Percentiles rank a stretch among this genome's conserved stretches.
phyloP scores from a whole-genome alignment of 2,113 vertebrate species.

The Holacanthus passer region DNA sequence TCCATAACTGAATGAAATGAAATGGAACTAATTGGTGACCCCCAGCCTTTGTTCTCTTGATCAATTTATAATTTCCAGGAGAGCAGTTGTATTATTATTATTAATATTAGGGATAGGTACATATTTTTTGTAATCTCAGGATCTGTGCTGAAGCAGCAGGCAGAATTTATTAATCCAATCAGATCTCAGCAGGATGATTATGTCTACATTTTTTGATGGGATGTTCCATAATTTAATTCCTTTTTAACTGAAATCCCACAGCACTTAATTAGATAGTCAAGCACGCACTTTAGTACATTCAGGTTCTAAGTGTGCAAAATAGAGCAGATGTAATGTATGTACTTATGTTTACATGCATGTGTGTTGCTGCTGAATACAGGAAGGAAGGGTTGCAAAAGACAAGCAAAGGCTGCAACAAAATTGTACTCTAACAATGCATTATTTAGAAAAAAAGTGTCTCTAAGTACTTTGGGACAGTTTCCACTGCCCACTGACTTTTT shows the following conservation, averaged over 20 bases:
- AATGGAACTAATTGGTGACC: constrained; percentile 56
- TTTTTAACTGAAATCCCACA: constrained; percentile 87
- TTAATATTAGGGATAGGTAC: constrained; percentile 60
- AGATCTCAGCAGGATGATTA: constrained; percentile 72
- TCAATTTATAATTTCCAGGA: constrained; percentile 36
- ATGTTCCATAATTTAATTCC: constrained; percentile 60
- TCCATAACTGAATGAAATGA: constrained; percentile 59
- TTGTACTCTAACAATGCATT: constrained; percentile 70
- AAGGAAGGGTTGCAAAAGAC: constrained; percentile 62
- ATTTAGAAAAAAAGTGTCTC: constrained; percentile 57
- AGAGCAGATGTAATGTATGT: constrained; percentile 82
- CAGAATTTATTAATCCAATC: constrained; percentile 76
- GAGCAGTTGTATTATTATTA: constrained; percentile 56
- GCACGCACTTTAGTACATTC: constrained; percentile 94
- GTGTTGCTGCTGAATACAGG: constrained; percentile 80
- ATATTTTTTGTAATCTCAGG: constrained; percentile 78
- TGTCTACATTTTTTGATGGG: constrained; percentile 59
- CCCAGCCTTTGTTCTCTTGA: constrained; percentile 55
- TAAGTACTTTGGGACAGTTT: constrained; percentile 63
- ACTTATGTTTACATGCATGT: constrained; percentile 82
- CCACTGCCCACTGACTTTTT: constrained; percentile 68
- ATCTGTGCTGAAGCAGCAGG: constrained; percentile 73
- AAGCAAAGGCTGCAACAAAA: constrained; percentile 66
- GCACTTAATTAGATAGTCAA: constrained; percentile 92
- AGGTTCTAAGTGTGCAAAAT: constrained; percentile 82